Percentiles rank a stretch among this genome's conserved stretches.
Conservation (phyloP, 1,140 invertebrate species). For the Drusus annulatus region DNA sequence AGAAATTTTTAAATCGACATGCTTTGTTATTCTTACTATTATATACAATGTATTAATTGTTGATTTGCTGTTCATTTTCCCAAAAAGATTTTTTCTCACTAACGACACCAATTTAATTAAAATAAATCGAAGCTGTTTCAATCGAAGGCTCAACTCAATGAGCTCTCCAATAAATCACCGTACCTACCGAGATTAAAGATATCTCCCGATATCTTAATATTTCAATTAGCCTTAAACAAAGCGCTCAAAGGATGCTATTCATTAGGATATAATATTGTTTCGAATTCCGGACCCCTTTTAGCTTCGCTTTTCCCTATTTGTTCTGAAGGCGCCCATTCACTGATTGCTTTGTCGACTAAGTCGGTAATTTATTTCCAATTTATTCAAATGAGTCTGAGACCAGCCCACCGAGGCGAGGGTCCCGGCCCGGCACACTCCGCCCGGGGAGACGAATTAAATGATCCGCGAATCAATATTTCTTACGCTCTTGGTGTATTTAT, state of each 20-base stretch:
- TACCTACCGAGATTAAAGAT: background rate
- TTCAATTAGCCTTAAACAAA: constrained; percentile 22
- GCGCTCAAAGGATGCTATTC: constrained; percentile 7
- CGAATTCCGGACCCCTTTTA: background rate
- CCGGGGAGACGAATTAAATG: background rate
- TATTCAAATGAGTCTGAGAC: constrained; percentile 53
- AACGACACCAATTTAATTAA: too few relatives aligned
- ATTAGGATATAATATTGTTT: constrained; percentile 37
- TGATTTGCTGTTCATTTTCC: too few relatives aligned
- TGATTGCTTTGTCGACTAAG: constrained; percentile 54
- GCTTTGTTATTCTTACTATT: too few relatives aligned
- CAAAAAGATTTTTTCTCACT: too few relatives aligned
- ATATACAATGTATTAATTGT: too few relatives aligned
- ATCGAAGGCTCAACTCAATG: too few relatives aligned
- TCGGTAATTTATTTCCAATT: constrained; percentile 57
- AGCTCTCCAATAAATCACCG: background rate
- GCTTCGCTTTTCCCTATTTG: constrained; percentile 19
- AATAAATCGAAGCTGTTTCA: too few relatives aligned
- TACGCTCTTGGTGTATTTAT: background rate
- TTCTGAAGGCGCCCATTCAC: constrained; percentile 37
- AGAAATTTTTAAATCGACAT: too few relatives aligned
- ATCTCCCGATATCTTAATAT: constrained; percentile 29
- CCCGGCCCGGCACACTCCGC: background rate
- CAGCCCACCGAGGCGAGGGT: background rate
- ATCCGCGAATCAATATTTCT: constrained; percentile 19